These are phyloP conservation scores for Odobenus rosmarus DNA, from an alignment of 2,113 vertebrate species.

Conservation along the genomic window DNA sequence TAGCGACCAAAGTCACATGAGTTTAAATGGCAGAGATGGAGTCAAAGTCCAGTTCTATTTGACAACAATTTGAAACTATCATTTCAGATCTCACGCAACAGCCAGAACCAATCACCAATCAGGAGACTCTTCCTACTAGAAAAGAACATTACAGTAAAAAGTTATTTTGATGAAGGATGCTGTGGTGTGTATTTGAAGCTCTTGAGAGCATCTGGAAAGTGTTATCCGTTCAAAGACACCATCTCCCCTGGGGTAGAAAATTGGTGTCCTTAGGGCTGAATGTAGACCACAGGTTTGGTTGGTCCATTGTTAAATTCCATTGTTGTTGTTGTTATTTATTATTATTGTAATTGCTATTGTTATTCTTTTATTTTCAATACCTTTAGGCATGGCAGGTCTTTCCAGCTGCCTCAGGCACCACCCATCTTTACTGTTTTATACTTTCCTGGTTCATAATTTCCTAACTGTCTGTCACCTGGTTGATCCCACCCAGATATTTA, in stretches of 20 bases:
- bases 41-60: background rate
- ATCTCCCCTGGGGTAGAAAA: background rate
- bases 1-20: background rate
- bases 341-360: background rate
- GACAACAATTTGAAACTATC: background rate
- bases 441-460: background rate
- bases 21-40: background rate
- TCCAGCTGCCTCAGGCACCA: background rate
- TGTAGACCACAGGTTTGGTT: background rate
- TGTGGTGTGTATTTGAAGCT: background rate
- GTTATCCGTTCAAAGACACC: background rate
- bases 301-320: background rate
- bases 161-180: conserved; percentile 17
- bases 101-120: background rate
- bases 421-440: background rate
- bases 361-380: background rate
- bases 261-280: background rate
- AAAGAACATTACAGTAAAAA: background rate
- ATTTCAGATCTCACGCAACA: background rate
- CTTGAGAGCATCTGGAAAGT: background rate
- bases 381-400: background rate
- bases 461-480: background rate
- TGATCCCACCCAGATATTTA: background rate
- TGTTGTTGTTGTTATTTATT: background rate
- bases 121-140: background rate